Base-by-base conservation (phyloP, 1,140 invertebrate species). In the Luehdorfia chinensis region DNA sequence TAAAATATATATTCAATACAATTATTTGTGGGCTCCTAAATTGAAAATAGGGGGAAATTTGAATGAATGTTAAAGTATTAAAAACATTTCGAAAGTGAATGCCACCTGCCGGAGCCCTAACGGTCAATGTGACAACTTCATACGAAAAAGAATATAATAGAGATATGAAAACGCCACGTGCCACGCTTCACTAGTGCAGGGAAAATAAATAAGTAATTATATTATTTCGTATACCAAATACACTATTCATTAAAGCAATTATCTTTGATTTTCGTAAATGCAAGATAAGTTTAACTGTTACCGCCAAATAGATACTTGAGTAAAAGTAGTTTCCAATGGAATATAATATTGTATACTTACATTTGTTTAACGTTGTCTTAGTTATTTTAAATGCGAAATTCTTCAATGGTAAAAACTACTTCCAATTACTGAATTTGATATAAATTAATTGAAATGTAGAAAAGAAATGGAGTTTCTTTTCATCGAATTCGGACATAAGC, bases 81-180 rank as follows among this genome's bases (percentile, higher is more conserved):
- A 13, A 13, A 14, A 23, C 1, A 27, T 13, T 23, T 12, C 11
- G 6, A 13, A 25, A 12, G 15, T 16, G 32, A 13, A 33, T 33
- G 15, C 32, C 14, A 30, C 14, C 13, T n/a, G 14, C n/a, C 23
- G 13, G 39, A 14, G 27, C 15, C 25, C 12, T 59, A 55, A 59
- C 56, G 56, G 56, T 59, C 47, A 44, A 16, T 43, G 36, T 47
- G 45, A 56, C 44, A 45, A 16, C 13, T 52, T 31, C 16, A 32
- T 6, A 21, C 19, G 19, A 14, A 19, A 28, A 46, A 41, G 45
- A 27, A 50, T 43, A 50, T 21, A 41, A 37, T 31, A 23, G 15
- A 5, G n/a, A 30, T 7, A 28, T 43, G 5, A 19, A 31, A 43
- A 43, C 12, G 34, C 34, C 39, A 43, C 39, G 39, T 43, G 39